A percentile compares a stretch with the other conserved stretches of the same genome.
phyloP scores from a whole-genome alignment of 1,140 invertebrate species.

The Bombus soroeensis region DNA sequence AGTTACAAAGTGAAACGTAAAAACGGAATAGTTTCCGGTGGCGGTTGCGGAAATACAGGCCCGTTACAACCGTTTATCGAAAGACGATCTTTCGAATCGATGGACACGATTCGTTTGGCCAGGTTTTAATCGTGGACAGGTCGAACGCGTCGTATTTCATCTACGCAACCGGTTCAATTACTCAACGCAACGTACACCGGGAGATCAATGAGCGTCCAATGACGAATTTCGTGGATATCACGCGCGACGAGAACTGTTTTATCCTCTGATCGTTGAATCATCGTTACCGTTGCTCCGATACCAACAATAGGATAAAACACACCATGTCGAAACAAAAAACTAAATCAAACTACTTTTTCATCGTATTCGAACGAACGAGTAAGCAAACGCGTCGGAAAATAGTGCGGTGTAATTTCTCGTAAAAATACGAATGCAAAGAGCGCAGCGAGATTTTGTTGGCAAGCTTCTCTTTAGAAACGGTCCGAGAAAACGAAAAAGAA shows the following conservation, averaged over 20 bases:
- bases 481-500: not conserved
- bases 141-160: conserved; percentile 54
- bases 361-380: not conserved
- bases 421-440: not conserved
- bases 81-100: not conserved
- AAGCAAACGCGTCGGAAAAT: not conserved
- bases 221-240: conserved; percentile 29
- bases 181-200: conserved; percentile 42
- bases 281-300: no score
- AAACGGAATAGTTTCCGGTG: not conserved
- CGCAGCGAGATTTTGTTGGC: not conserved
- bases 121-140: conserved; percentile 58
- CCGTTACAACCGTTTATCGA: not conserved
- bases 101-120: conserved; percentile 2
- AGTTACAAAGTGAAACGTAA: not conserved
- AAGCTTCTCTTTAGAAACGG: not conserved
- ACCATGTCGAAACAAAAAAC: no score
- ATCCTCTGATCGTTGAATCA: conserved; percentile 3
- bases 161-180: conserved; percentile 60
- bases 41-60: not conserved
- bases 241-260: not conserved
- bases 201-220: conserved; percentile 57
- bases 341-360: not conserved
- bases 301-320: not conserved
- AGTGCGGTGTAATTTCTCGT: not conserved